A percentile compares a stretch with the other conserved stretches of the same genome.
These are phyloP conservation scores for Glandiceps talaboti DNA, from an alignment of 53 echinoderm and acorn worm species.

Conservation along the genomic window DNA sequence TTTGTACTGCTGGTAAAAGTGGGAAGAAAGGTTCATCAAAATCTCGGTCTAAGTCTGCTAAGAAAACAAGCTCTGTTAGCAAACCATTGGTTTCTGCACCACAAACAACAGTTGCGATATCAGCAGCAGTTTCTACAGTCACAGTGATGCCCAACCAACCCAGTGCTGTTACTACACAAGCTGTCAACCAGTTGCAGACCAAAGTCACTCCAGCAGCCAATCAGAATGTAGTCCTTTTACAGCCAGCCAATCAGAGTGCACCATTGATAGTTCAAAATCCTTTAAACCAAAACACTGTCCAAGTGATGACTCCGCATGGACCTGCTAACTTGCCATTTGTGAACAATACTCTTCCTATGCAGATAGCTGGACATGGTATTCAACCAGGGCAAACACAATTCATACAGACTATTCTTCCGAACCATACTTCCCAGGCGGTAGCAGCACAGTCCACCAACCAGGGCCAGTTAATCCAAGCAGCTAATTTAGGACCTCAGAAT, in stretches of 20 bases:
- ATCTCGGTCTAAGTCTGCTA: neutral
- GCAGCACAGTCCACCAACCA: neutral
- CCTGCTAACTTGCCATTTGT: neutral
- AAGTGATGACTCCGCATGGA: neutral
- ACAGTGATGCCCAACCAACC: conserved; percentile 1
- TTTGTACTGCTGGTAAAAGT: neutral
- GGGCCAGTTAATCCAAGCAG: neutral
- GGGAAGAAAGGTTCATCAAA: neutral
- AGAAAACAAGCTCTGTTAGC: neutral
- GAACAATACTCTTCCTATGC: neutral
- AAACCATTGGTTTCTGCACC: neutral
- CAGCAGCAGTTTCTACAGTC: neutral
- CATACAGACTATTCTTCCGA: neutral
- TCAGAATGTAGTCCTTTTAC: conserved; percentile 60
- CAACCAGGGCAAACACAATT: neutral
- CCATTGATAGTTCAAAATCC: conserved; percentile 7
- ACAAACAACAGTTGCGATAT: neutral
- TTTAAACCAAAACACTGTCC: neutral
- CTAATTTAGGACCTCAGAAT: neutral
- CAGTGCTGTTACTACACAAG: conserved; percentile 6
- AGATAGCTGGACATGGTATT: neutral
- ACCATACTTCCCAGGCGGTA: neutral
- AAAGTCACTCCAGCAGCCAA: conserved; percentile 9
- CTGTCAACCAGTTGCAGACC: conserved; percentile 21
- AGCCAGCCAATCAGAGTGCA: conserved; percentile 49